A percentile compares a stretch with the other conserved stretches of the same genome.
phyloP scores from a whole-genome alignment of 2,113 vertebrate genomes.

The Vulpes ferrilata region DNA sequence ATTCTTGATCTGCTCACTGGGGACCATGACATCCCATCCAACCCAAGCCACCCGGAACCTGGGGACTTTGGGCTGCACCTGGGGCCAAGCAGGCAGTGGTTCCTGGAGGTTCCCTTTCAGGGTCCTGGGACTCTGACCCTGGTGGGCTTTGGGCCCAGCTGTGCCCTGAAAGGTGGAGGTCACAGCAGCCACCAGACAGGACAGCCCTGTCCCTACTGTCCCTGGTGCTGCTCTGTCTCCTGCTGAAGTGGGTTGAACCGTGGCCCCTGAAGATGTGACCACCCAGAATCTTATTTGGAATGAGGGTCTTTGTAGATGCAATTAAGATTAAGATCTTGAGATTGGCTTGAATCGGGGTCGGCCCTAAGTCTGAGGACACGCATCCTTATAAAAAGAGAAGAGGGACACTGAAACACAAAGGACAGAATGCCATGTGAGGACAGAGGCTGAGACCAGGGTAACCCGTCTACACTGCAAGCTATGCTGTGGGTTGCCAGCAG shows the following conservation, averaged over 20 bases:
- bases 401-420: not conserved
- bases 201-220: rapidly evolving
- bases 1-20: not conserved
- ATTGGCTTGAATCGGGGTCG: not conserved
- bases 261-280: not conserved
- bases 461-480: rapidly evolving
- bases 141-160: not conserved
- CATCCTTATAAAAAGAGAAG: not conserved
- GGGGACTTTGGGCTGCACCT: rapidly evolving
- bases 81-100: too few species aligned
- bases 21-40: not conserved
- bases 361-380: not conserved
- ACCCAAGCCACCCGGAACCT: not conserved
- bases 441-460: not conserved
- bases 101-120: not conserved
- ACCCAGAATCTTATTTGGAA: not conserved
- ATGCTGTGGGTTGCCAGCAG: rapidly evolving
- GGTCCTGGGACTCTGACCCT: not conserved
- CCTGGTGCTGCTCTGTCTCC: not conserved
- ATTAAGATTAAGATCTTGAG: not conserved
- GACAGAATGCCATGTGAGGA: rapidly evolving
- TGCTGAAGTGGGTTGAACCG: not conserved
- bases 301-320: not conserved
- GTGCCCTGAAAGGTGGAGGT: not conserved
- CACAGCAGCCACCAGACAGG: not conserved